Evolutionary conservation across 2,888 invertebrate species (phyloP), one percentile per base, ranked within the genome.

Genomic region (Drosophila pullipes): DNA sequence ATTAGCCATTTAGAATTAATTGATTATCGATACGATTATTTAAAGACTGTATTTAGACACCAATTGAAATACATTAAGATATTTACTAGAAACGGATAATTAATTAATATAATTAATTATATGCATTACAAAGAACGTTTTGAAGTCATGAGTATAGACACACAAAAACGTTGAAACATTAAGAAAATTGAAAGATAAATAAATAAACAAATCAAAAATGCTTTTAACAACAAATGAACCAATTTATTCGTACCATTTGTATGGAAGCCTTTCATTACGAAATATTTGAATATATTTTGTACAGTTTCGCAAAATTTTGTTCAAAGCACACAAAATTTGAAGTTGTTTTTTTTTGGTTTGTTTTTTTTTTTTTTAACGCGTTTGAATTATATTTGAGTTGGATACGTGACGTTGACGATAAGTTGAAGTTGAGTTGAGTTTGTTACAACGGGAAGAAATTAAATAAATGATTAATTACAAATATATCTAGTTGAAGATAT

Each of bases 231-330:
- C 81, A 81, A 83, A 75, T 83, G 71, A 87, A 90, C 90, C 91
- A 92, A 92, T 92, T 92, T 89, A 89, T 89, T 90, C 93, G 91
- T 93, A 93, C 93, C 93, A 93, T 93, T 92, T 93, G 92, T 88
- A 93, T 90, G 82, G 93, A 93, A 85, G 93, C 93, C 93, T 93
- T 88, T 77, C 74, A 79, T 71, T 61, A 71, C 68, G 70, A 76
- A 73, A 79, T 77, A 74, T 82, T 74, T 60, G 57, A 28, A 68
- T 47, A 75, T 66, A 67, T 64, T 73, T 81, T 73, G 49, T 65
- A 71, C 60, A 78, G 63, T 57, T 71, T 69, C 74, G 66, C 52
- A 55, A 57, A 66, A 50, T 71, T 71, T 75, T 54, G 68, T 69
- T 67, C 33, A 69, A 82, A 67, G 74, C 81, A 81, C 82, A 76